Conservation (phyloP, 2,888 invertebrate species). For the Drosophila rubida region DNA sequence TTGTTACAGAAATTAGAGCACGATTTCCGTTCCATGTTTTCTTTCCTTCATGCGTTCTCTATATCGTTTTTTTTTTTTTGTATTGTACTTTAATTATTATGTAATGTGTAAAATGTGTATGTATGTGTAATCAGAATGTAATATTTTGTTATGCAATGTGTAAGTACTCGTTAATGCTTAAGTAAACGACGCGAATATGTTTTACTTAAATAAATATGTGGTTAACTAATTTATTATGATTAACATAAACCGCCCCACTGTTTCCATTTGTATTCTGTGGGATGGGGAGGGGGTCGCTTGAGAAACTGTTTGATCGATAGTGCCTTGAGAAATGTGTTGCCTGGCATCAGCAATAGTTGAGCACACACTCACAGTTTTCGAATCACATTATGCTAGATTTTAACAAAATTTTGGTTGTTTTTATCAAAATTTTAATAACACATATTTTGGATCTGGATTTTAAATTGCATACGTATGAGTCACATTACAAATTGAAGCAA, state of each 20-base stretch:
- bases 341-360: constrained; percentile 2
- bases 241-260: not conserved
- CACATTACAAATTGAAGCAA: constrained; percentile 62
- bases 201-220: constrained; percentile 60
- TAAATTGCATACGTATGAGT: constrained; percentile 22
- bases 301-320: constrained; percentile 58
- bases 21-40: constrained; percentile 53
- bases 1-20: constrained; percentile 39
- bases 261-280: too few relatives aligned
- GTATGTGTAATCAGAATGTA: constrained; percentile 61
- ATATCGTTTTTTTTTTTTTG: constrained; percentile 34
- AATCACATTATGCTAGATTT: constrained; percentile 22
- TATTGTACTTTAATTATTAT: constrained; percentile 67
- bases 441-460: constrained; percentile 11
- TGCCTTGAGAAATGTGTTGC: constrained; percentile 34
- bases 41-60: not conserved
- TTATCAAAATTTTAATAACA: constrained; percentile 18
- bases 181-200: constrained; percentile 40
- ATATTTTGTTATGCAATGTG: constrained; percentile 76
- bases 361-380: constrained; percentile 1
- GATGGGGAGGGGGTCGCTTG: not conserved
- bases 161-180: constrained; percentile 64
- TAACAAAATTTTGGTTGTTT: constrained; percentile 22
- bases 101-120: constrained; percentile 48
- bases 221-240: constrained; percentile 67